Evolutionary conservation across 92 coral and sea anemone genomes (phyloP), one percentile per base, ranked within the genome.

Genomic region (Hydrozoanthus gracilis): DNA sequence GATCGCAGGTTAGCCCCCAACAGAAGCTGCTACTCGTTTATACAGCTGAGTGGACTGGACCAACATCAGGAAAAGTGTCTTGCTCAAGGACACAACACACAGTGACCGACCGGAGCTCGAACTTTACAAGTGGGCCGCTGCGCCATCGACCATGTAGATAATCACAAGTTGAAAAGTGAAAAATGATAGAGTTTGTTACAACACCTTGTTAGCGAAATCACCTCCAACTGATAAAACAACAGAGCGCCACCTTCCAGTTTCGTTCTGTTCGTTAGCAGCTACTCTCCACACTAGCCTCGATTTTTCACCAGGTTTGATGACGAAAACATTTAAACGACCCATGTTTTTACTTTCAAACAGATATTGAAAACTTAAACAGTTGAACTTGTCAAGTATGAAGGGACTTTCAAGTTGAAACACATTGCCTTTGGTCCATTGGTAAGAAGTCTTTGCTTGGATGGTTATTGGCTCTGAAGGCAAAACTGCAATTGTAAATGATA

Each of bases 131-230:
- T 27, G 1, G 39, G 39, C 39, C 39, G 39, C 39, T 27, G 39
- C 39, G 39, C 39, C 39, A 2, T 2, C 39, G 39, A 2, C 39
- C 39, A 27, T 27, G 39, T 27, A 27, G 39, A 27, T 27, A 27
- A 27, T 27, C 39, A 27, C 39, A 27, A 27, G 39, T 27, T 27
- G 39, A 27, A 27, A 27, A 27, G 1, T 27, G 39, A 27, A 27
- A 27, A 27, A 27, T 2, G 39, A 27, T 27, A 27, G 39, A 27
- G 39, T 27, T 27, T 27, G 39, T 27, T 27, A 27, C 39, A 27
- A 18, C 44, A 78, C 83, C 83, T 78, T 78, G 18, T 78, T 54
- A 44, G 51, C 67, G 44, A 68, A 52, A 35, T 78, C 83, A 78
- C 45, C 60, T 7, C 4, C 6, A 56, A 78, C 51, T 14, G 18